Evolutionary conservation across 1,140 invertebrate species (phyloP).

Genomic region (Sitophilus oryzae): DNA sequence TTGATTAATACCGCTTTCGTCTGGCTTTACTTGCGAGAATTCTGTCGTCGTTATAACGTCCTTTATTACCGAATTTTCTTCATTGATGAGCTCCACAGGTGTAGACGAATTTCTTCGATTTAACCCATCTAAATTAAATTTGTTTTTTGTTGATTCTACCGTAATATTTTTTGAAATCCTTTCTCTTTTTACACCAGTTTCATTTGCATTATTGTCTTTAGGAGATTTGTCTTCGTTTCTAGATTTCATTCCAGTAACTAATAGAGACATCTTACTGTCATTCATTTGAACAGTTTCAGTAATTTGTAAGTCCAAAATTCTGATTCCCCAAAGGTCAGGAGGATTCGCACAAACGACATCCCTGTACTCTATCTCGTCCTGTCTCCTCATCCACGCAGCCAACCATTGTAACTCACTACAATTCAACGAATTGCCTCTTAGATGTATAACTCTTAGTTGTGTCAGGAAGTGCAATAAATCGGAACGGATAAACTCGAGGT

Average conservation of each 20-base stretch:
- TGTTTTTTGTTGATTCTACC: too few species aligned
- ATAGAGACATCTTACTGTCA: neutral
- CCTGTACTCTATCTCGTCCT: slow-evolving; percentile 45
- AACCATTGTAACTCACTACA: slow-evolving; percentile 60
- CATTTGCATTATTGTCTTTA: neutral
- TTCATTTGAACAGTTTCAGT: slow-evolving; percentile 7
- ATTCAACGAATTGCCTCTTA: slow-evolving; percentile 59
- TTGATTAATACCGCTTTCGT: slow-evolving; percentile 1
- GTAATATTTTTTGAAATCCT: neutral
- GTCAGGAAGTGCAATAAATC: slow-evolving; percentile 66
- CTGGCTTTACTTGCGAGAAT: neutral
- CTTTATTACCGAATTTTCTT: slow-evolving; percentile 6
- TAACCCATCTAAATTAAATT: too few species aligned
- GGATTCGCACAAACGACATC: slow-evolving; percentile 44
- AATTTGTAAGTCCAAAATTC: slow-evolving; percentile 45
- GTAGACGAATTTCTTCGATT: too few species aligned
- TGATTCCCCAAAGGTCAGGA: slow-evolving; percentile 39
- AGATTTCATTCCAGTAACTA: too few species aligned
- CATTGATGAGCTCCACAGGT: slow-evolving; percentile 9
- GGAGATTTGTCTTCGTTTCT: neutral
- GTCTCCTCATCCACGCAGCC: slow-evolving; percentile 57
- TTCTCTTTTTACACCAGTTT: slow-evolving; percentile 6
- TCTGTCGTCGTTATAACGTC: neutral
- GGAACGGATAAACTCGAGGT: slow-evolving; percentile 57
- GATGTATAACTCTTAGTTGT: slow-evolving; percentile 54